These are phyloP conservation scores for Parasteatoda lunata DNA, from an alignment of 2,888 invertebrate species.

Conservation along the genomic window DNA sequence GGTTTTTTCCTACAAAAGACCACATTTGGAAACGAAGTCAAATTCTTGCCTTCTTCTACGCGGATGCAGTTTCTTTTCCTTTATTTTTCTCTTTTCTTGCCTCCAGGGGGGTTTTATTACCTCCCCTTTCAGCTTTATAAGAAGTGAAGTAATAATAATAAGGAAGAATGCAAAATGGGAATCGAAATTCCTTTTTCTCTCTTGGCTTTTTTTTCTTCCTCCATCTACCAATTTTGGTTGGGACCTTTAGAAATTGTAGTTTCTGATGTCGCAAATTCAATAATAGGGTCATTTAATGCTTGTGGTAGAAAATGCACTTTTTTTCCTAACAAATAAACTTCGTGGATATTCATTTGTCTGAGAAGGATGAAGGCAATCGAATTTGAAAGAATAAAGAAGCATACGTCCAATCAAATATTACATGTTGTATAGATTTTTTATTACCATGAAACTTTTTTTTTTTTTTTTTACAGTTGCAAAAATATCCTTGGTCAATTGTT, in stretches of 20 bases:
- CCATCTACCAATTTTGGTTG: neutral
- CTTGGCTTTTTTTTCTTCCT: neutral
- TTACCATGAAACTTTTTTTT: no score
- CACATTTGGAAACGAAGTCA: conserved; percentile 36
- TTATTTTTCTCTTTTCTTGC: conserved; percentile 15
- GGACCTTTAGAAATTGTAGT: neutral
- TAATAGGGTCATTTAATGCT: neutral
- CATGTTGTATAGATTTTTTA: no score
- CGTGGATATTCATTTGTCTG: no score
- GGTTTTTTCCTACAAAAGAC: conserved; percentile 34
- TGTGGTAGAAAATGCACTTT: no score
- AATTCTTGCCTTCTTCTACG: conserved; percentile 34
- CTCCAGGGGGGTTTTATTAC: conserved; percentile 45
- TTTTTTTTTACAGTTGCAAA: no score
- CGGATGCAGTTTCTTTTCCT: conserved; percentile 4
- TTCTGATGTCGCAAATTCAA: conserved; percentile 1
- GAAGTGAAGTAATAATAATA: conserved; percentile 29
- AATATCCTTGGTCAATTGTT: no score
- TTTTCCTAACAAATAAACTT: no score
- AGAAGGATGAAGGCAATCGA: no score
- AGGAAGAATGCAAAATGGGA: neutral
- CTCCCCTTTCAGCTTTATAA: conserved; percentile 7
- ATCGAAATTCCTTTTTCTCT: neutral
- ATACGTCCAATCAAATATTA: no score
- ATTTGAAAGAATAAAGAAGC: no score